Evolutionary conservation across 2,113 vertebrate species (phyloP), one percentile per base, ranked within the genome.

Genomic region (Anseranas semipalmata): DNA sequence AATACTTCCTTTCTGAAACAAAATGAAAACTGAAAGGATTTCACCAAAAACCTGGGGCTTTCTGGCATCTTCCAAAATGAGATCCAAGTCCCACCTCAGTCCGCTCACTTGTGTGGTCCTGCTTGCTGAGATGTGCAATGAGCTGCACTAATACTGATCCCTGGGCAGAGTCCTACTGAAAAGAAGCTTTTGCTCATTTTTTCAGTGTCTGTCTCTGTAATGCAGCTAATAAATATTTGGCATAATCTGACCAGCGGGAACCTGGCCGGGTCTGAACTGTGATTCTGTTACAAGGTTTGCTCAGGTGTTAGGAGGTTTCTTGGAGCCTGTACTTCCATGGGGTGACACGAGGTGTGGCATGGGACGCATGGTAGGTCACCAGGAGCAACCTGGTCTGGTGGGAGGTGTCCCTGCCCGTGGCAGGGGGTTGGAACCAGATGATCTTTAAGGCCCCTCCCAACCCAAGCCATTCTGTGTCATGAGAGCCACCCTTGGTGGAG

Each of bases 311-410:
- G 20, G 37, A 84, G 22, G 32, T 7, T 70, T 63, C 80, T 65
- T 33, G 7, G 53, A 87, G 66, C 33, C 48, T 35, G 6, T 58
- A 7, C n/a, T 56, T 21, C 28, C 5, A 0, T 12, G 37, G 15
- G 50, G 21, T 0, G 0, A 53, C 1, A 14, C 0, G 0, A 58
- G 62, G 20, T 48, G 15, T 80, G 43, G 5, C 7, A 13, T 3
- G 4, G 30, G 28, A 21, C 10, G 33, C 13, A 25, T 53, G 59
- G 9, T 74, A 86, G 52, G 21, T 73, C 43, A 46, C 50, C 50
- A 52, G 50, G 50, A 52, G 24, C 24, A 14, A 52, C 50, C 50
- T 52, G 50, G 50, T 7, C 50, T 52, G 12, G 12, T 52, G 50
- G 50, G 24, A 52, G 13, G 50, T 52, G 13, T 52, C 24, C 50